A percentile compares a stretch with the other conserved stretches of the same genome.
Evolutionary conservation across 92 coral and sea anemone genomes (phyloP).

Genomic region (Chrysogorgia sp.): DNA sequence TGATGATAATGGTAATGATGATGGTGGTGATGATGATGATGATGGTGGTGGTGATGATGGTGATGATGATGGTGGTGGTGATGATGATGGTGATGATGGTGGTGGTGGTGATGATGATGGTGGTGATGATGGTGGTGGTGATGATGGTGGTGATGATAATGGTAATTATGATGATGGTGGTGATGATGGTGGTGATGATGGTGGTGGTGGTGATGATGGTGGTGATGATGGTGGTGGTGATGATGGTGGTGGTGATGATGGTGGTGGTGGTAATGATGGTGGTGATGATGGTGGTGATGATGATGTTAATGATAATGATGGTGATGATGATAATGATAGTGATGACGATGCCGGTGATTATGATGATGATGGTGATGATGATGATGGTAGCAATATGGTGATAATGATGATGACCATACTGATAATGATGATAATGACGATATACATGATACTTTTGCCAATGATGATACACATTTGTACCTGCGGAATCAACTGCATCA

Average conservation of each 20-base stretch:
- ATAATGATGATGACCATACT: neutral
- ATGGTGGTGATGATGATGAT: neutral
- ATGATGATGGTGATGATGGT: constrained; percentile 1
- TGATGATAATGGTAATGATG: neutral
- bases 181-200: constrained; percentile 6
- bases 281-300: constrained; percentile 20
- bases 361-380: constrained; percentile 11
- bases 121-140: neutral
- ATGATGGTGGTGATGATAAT: constrained; percentile 4
- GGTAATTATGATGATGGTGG: neutral
- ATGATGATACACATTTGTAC: neutral
- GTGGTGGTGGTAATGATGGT: neutral
- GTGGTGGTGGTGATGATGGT: neutral
- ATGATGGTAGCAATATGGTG: neutral
- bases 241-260: neutral
- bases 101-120: neutral
- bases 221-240: neutral
- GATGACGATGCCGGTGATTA: constrained; percentile 9
- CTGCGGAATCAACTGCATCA: neutral
- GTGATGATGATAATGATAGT: constrained; percentile 18
- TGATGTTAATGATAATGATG: constrained; percentile 9
- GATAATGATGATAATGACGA: constrained; percentile 7
- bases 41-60: neutral
- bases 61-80: constrained; percentile 15
- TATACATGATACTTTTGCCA: neutral